These are phyloP conservation scores for Danio kyathit DNA, from an alignment of 2,797 vertebrate species.

Conservation along the genomic window DNA sequence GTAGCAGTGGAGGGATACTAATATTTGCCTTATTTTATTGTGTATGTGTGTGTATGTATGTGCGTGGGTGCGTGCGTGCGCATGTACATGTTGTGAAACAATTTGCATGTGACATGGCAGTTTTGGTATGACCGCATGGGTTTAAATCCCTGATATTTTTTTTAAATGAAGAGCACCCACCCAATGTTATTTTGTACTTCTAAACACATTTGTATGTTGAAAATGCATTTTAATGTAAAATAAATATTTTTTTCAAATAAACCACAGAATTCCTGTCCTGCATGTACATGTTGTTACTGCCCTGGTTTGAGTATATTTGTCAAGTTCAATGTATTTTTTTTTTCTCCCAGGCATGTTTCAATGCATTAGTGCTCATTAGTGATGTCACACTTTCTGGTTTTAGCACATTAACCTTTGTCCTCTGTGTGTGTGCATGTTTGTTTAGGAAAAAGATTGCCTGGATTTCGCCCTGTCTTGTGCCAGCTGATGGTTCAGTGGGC, in stretches of 20 bases:
- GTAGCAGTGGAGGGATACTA: not conserved
- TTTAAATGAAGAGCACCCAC: not conserved
- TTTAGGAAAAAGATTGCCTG: constrained; percentile 90
- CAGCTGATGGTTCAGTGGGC: constrained; percentile 82
- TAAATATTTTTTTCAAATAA: constrained; percentile 42
- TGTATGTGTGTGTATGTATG: not conserved
- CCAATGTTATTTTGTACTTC: not conserved
- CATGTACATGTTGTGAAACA: too few relatives aligned
- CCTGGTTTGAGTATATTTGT: not conserved
- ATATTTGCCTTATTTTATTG: not conserved
- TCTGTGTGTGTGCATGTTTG: constrained; percentile 54
- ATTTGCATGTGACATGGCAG: not conserved
- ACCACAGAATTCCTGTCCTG: constrained; percentile 31
- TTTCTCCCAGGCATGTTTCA: constrained; percentile 1
- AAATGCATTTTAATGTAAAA: constrained; percentile 50
- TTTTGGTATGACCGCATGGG: not conserved
- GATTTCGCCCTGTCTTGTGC: constrained; percentile 91
- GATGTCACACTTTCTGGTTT: not conserved
- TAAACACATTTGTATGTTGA: constrained; percentile 17
- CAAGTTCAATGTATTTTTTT: not conserved
- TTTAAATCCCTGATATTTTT: not conserved
- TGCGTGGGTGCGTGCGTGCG: not conserved
- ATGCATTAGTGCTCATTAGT: constrained; percentile 12
- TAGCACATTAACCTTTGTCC: constrained; percentile 22
- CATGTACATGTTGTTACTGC: constrained; percentile 23